phyloP scores from a whole-genome alignment of 2,888 invertebrate genomes.

The Lycaena phlaeas region DNA sequence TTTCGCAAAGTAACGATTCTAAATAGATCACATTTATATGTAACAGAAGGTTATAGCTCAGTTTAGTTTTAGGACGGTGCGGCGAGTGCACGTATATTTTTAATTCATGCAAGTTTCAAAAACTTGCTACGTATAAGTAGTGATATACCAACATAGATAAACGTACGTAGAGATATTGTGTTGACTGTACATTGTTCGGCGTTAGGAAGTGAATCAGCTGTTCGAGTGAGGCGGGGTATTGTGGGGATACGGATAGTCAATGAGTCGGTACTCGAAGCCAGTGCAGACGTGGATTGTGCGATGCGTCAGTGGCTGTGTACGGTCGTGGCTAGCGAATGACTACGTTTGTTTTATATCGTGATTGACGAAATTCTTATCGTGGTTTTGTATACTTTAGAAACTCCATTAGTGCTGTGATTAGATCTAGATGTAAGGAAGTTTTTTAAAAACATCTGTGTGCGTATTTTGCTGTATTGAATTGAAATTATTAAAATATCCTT shows the following conservation, averaged over 20 bases:
- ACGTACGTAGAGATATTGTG: too few species aligned
- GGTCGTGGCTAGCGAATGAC: conserved; percentile 32
- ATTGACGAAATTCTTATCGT: conserved; percentile 30
- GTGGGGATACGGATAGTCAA: conserved; percentile 23
- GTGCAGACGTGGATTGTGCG: conserved; percentile 24
- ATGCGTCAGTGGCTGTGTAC: conserved; percentile 46
- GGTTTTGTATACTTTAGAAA: conserved; percentile 21
- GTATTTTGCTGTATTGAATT: background rate
- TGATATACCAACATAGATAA: too few species aligned
- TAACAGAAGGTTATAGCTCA: too few species aligned
- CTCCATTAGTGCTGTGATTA: background rate
- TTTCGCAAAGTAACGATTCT: too few species aligned
- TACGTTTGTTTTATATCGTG: conserved; percentile 19
- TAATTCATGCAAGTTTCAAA: too few species aligned
- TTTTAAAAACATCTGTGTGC: background rate
- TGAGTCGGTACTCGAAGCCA: conserved; percentile 4
- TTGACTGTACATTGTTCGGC: conserved; percentile 14
- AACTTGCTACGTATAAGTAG: too few species aligned
- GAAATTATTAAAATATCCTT: conserved; percentile 2
- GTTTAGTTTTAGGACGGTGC: too few species aligned
- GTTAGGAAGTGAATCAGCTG: conserved; percentile 52
- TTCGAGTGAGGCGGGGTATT: conserved; percentile 32
- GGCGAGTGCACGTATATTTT: too few species aligned
- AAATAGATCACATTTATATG: too few species aligned
- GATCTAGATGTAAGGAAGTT: too few species aligned